Conservation (phyloP, 2,797 vertebrate species). For the Galago senegalensis region DNA sequence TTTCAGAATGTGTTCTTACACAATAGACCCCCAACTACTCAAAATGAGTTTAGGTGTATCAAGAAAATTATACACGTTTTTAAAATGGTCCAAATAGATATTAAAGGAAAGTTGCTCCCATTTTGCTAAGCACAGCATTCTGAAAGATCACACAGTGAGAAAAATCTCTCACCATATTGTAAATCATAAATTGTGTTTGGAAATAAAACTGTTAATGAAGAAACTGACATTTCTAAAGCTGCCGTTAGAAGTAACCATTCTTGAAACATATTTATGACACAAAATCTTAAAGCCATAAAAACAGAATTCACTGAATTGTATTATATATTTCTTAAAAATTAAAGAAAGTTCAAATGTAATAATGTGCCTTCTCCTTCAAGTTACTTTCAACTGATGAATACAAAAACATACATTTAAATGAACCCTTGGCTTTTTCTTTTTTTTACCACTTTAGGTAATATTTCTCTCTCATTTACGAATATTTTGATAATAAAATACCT, state of each 20-base stretch:
- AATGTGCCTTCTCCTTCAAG: constrained; percentile 20
- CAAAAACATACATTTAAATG: constrained; percentile 26
- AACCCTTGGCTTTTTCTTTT: neutral
- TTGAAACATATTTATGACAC: constrained; percentile 74
- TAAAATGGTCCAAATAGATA: constrained; percentile 84
- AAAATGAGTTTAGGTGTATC: constrained; percentile 84
- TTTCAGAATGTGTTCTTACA: constrained; percentile 72
- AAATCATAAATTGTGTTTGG: constrained; percentile 84
- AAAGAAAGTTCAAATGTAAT: constrained; percentile 46
- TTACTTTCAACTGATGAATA: constrained; percentile 29
- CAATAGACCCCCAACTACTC: constrained; percentile 76
- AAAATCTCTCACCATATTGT: constrained; percentile 82
- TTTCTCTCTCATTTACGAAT: constrained; percentile 54
- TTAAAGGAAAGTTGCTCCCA: constrained; percentile 83
- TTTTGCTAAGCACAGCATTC: constrained; percentile 77
- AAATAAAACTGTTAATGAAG: constrained; percentile 86
- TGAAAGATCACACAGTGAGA: constrained; percentile 82
- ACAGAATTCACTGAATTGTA: constrained; percentile 51
- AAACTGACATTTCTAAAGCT: constrained; percentile 85
- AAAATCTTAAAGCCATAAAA: constrained; percentile 74
- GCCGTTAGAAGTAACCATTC: constrained; percentile 69
- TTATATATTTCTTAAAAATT: constrained; percentile 44
- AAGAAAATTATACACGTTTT: constrained; percentile 81
- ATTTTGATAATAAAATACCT: constrained; percentile 58
- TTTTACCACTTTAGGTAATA: constrained; percentile 32